A percentile compares a stretch with the other conserved stretches of the same genome.
phyloP scores from a whole-genome alignment of 2,113 vertebrate species.

The Tylochromis polylepis region DNA sequence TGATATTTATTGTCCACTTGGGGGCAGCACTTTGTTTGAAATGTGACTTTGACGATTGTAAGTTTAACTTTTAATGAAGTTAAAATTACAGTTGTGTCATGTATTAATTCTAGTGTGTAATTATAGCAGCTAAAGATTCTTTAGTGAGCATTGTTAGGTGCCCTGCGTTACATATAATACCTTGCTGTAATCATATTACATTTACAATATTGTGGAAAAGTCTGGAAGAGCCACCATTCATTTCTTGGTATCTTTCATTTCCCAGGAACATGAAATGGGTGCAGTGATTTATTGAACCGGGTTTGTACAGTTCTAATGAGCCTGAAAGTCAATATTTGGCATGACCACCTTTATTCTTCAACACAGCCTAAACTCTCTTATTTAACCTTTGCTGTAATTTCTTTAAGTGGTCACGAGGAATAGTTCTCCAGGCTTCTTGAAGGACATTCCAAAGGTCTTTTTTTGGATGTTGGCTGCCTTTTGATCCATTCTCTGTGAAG shows the following conservation, averaged over 20 bases:
- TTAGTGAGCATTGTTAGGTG: background rate
- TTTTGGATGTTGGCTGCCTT: background rate
- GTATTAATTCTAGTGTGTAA: background rate
- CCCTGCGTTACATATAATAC: background rate
- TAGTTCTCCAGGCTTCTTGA: background rate
- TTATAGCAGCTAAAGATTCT: background rate
- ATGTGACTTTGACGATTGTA: background rate
- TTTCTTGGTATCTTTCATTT: background rate
- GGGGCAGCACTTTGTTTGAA: background rate
- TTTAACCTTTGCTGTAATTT: background rate
- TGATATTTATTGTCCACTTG: background rate
- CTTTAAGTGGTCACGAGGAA: background rate
- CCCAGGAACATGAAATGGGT: background rate
- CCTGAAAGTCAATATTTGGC: background rate
- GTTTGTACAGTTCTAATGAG: background rate
- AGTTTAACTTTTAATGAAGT: rapidly evolving
- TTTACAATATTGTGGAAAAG: background rate
- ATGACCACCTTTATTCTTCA: background rate
- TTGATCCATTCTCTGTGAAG: background rate
- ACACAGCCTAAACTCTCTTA: background rate
- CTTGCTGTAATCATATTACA: background rate
- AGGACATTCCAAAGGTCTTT: background rate
- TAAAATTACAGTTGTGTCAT: background rate
- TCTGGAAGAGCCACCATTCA: background rate
- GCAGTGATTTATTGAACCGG: background rate